Evolutionary conservation across 2,113 vertebrate species (phyloP), one percentile per base, ranked within the genome.

Genomic region (Chascanopsetta lugubris): DNA sequence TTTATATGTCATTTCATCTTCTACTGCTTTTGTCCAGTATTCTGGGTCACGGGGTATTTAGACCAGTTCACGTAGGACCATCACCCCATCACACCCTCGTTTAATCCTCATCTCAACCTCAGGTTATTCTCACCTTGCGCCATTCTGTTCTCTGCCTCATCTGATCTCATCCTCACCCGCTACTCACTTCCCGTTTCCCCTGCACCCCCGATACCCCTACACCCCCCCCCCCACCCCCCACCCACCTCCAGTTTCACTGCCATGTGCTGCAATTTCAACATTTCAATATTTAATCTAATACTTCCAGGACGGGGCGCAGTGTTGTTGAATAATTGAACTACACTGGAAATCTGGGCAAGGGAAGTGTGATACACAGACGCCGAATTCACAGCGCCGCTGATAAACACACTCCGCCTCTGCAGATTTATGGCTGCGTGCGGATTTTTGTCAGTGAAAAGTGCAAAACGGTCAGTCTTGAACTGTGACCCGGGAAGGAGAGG

Each of bases 251-350:
- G 4, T n/a, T 79, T 79, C 27, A 13, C 69, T n/a, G 12, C 68
- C 69, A 79, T 15, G n/a, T 75, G 69, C 80, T 67, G 79, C 80
- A 82, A 80, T 90, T 79, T 81, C 73, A 77, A 78, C 78, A 80
- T 87, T 84, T 87, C 83, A 85, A 88, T 82, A 86, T 83, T 88
- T 83, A 54, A 81, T 88, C 74, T 84, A 77, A 85, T 82, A 87
- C 85, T 86, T 82, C 77, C 74, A 47, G 51, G 77, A 75, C 82
- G 76, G 64, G 75, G 82, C 82, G 80, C 60, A 56, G 61, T 21
- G 38, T 61, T 47, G 26, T 53, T 91, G 78, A 90, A 90, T 90
- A 84, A 90, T 91, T 88, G 79, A 89, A 43, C 49, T 34, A 42
- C 55, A 40, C 25, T 22, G 29, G 73, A 89, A 82, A 87, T 88